phyloP scores from a whole-genome alignment of 1,140 invertebrate species.

The Drosophila tristis region DNA sequence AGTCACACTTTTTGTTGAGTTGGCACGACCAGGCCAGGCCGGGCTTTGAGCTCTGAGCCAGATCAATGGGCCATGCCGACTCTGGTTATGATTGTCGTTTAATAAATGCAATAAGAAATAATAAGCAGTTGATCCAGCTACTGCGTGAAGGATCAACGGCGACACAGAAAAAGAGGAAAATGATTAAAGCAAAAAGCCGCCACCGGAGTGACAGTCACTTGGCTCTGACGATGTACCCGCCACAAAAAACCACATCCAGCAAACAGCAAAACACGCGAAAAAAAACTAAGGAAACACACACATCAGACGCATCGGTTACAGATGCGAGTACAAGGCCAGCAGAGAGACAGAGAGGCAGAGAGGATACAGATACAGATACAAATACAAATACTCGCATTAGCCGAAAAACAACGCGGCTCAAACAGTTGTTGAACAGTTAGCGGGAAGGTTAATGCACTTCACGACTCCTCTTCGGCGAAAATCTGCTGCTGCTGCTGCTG shows the following conservation, averaged over 20 bases:
- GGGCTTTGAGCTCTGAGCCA: constrained; percentile 2
- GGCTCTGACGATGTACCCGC: constrained; percentile 49
- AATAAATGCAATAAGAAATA: constrained; percentile 84
- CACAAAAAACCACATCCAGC: constrained; percentile 17
- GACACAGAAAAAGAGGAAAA: constrained; percentile 59
- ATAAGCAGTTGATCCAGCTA: constrained; percentile 68
- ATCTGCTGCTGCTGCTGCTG: constrained; percentile 8
- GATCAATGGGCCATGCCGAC: constrained; percentile 66
- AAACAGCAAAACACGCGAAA: constrained; percentile 24
- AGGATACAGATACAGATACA: not conserved
- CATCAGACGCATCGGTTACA: constrained; percentile 16
- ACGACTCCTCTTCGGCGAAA: constrained; percentile 37
- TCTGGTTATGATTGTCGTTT: constrained; percentile 84
- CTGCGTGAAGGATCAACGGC: constrained; percentile 65
- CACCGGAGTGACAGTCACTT: constrained; percentile 66
- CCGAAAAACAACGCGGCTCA: constrained; percentile 44
- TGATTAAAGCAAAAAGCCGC: constrained; percentile 81
- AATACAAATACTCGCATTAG: constrained; percentile 50
- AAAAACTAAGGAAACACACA: constrained; percentile 23
- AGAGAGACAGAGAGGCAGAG: too few relatives aligned
- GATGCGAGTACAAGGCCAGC: constrained; percentile 6
- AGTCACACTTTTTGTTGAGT: constrained; percentile 77
- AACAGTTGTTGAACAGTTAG: constrained; percentile 25
- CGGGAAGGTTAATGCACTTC: constrained; percentile 69
- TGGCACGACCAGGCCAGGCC: constrained; percentile 2